Percentiles rank a stretch among this genome's conserved stretches.
Evolutionary conservation across 2,888 invertebrate species (phyloP).

Genomic region (Syritta pipiens): DNA sequence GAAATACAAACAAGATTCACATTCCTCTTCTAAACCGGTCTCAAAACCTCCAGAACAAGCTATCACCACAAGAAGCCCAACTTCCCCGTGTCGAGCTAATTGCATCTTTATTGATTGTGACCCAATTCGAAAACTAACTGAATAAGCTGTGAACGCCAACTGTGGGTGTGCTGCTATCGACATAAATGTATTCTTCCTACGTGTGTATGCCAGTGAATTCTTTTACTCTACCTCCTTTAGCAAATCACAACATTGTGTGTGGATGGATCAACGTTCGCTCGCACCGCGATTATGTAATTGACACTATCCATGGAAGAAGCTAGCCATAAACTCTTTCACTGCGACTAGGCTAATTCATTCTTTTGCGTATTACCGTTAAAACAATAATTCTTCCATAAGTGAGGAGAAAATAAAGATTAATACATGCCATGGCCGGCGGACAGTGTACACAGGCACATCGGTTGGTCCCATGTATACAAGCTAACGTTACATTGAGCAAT

Average conservation of each 20-base stretch:
- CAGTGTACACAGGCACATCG: not conserved
- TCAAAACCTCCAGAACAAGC: too few relatives aligned
- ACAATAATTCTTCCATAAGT: constrained; percentile 31
- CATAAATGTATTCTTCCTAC: not conserved
- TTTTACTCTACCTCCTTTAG: not conserved
- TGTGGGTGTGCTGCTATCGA: constrained; percentile 29
- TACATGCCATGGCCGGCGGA: constrained; percentile 42
- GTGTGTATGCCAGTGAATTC: constrained; percentile 2
- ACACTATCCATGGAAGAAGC: constrained; percentile 31
- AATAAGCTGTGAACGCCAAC: constrained; percentile 9
- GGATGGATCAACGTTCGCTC: constrained; percentile 7
- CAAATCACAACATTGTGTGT: constrained; percentile 2
- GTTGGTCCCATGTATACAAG: constrained; percentile 19
- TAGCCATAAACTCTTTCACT: too few relatives aligned
- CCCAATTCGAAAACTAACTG: constrained; percentile 29
- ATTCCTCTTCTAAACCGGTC: too few relatives aligned
- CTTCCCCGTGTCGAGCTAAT: not conserved
- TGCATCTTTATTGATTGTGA: constrained; percentile 14
- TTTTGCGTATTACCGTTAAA: constrained; percentile 24
- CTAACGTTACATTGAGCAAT: constrained; percentile 38
- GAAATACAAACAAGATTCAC: too few relatives aligned
- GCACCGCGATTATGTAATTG: constrained; percentile 53
- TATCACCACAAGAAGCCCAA: too few relatives aligned
- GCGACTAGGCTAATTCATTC: constrained; percentile 20
- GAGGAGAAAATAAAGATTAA: constrained; percentile 52